These are phyloP conservation scores for Mastomys natalensis DNA, from an alignment of 2,113 vertebrate genomes.

Conservation along the genomic window DNA sequence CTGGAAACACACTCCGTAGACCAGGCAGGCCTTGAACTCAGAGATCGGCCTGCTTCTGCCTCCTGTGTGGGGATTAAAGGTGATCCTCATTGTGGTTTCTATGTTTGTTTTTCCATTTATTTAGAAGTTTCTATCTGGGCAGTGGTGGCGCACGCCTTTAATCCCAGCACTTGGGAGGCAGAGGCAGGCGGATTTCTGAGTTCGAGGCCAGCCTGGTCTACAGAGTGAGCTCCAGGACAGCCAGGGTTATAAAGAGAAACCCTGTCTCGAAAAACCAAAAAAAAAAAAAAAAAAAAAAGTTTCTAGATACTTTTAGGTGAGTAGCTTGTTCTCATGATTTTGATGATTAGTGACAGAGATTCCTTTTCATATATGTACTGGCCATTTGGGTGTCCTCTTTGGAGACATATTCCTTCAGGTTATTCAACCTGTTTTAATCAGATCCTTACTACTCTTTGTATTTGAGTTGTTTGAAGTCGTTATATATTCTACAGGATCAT, in stretches of 20 bases:
- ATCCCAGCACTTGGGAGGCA: too few species aligned
- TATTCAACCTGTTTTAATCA: background rate
- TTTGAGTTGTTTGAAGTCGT: background rate
- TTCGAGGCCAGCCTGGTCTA: too few species aligned
- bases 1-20: background rate
- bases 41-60: background rate
- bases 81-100: background rate
- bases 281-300: background rate
- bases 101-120: background rate
- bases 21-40: background rate
- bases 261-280: too few species aligned
- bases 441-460: background rate
- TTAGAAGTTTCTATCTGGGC: background rate
- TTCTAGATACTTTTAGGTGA: background rate
- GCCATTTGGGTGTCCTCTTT: background rate
- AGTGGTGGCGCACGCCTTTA: too few species aligned
- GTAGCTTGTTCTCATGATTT: background rate
- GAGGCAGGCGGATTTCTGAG: too few species aligned
- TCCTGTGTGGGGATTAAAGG: background rate
- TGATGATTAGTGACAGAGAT: background rate
- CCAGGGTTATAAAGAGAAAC: too few species aligned
- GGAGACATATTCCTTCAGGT: background rate
- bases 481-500: background rate
- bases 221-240: too few species aligned
- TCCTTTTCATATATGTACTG: background rate